A percentile compares a stretch with the other conserved stretches of the same genome.
Conservation (phyloP, 2,888 invertebrate genomes). For the Melinopterus prodromus region DNA sequence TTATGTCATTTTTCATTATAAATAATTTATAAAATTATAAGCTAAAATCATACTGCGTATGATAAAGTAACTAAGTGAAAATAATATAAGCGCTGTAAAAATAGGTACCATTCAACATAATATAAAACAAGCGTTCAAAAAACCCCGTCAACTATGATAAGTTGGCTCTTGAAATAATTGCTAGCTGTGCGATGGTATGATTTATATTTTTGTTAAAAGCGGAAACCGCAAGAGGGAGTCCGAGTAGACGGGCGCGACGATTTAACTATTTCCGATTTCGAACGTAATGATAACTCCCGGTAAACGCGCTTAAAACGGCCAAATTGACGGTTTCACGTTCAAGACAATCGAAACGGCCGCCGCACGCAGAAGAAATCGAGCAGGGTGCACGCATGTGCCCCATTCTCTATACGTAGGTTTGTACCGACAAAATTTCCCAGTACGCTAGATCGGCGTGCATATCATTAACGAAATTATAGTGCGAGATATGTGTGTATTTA, state of each 20-base stretch:
- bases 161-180: background rate
- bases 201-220: constrained; percentile 4
- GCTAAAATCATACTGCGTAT: too few species aligned
- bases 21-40: too few species aligned
- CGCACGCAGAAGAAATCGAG: background rate
- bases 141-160: too few species aligned
- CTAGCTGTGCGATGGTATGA: background rate
- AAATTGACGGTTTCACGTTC: background rate
- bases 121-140: too few species aligned
- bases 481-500: background rate
- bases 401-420: background rate
- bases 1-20: too few species aligned
- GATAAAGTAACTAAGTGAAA: too few species aligned
- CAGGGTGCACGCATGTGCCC: background rate
- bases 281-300: background rate
- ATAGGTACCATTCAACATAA: too few species aligned
- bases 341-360: background rate
- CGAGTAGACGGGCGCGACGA: background rate
- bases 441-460: background rate
- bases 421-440: background rate
- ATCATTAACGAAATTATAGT: background rate
- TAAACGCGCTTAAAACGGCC: background rate
- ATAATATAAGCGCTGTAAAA: too few species aligned
- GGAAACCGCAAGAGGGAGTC: constrained; percentile 4
- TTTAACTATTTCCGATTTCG: background rate